A percentile compares a stretch with the other conserved stretches of the same genome.
phyloP scores from a whole-genome alignment of 2,797 vertebrate genomes.

The Helicolenus hilgendorfi region DNA sequence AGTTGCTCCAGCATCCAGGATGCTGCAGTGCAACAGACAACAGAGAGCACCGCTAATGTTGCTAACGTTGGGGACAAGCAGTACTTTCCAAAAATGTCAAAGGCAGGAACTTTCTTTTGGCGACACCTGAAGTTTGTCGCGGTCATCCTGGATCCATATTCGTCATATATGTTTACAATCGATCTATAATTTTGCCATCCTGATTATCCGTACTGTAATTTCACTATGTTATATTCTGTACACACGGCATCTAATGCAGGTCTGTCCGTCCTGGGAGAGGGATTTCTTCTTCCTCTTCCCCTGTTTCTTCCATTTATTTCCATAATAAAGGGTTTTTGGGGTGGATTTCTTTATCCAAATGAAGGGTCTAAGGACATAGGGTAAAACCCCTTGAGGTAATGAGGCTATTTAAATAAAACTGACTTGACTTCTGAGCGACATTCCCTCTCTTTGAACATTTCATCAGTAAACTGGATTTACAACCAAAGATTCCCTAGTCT shows the following conservation, averaged over 20 bases:
- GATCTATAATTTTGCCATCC: neutral
- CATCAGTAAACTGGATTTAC: too few species aligned
- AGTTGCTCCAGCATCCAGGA: too few species aligned
- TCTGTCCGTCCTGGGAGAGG: neutral
- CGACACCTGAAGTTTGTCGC: neutral
- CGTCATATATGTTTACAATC: neutral
- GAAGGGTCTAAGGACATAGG: too few species aligned
- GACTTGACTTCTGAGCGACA: neutral
- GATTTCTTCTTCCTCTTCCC: too few species aligned
- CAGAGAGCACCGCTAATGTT: too few species aligned
- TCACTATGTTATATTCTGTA: neutral
- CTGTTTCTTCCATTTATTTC: neutral
- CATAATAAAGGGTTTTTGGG: too few species aligned
- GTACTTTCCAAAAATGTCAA: neutral
- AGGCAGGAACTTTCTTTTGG: neutral
- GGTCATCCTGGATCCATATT: neutral
- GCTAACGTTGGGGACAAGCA: neutral
- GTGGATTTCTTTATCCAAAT: too few species aligned
- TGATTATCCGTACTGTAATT: neutral
- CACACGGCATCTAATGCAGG: neutral
- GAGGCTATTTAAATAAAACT: neutral
- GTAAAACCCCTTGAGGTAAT: too few species aligned
- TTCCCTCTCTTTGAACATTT: neutral
- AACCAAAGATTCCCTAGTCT: neutral
- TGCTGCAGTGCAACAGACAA: too few species aligned